phyloP scores from a whole-genome alignment of 2,113 vertebrate species.

The Naja naja region DNA sequence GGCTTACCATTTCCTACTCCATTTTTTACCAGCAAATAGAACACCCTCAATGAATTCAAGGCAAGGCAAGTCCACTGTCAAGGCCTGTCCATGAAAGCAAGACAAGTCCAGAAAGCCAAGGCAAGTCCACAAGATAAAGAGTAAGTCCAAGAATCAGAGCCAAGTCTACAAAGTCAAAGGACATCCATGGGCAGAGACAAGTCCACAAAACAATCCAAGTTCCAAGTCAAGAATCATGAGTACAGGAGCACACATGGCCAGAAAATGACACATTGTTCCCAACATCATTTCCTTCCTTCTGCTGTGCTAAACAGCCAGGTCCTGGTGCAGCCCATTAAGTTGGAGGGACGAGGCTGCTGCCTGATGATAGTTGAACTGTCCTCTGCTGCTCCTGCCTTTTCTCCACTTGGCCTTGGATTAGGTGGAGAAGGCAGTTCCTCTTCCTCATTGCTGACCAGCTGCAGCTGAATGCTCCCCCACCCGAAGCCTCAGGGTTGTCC shows the following conservation, averaged over 20 bases:
- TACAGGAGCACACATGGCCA: neutral
- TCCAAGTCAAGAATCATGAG: neutral
- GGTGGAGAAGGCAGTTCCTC: neutral
- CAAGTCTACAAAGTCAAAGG: too few relatives aligned
- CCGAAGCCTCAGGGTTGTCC: neutral
- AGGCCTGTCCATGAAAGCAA: too few relatives aligned
- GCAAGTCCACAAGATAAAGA: too few relatives aligned
- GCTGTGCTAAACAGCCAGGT: neutral
- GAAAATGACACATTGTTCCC: neutral
- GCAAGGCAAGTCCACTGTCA: too few relatives aligned
- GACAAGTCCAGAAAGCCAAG: too few relatives aligned
- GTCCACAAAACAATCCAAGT: too few relatives aligned
- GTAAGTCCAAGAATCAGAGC: too few relatives aligned
- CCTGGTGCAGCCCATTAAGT: neutral
- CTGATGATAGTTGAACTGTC: neutral
- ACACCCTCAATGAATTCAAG: too few relatives aligned
- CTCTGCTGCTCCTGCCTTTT: neutral
- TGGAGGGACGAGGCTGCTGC: neutral
- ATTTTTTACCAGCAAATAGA: neutral
- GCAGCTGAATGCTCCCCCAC: too few relatives aligned
- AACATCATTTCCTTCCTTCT: neutral
- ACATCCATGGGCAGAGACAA: too few relatives aligned
- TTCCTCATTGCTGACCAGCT: neutral
- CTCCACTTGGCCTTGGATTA: neutral
- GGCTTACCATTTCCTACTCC: neutral